Base-by-base conservation (phyloP, 2,888 invertebrate genomes). In the Lasioglossum lativentre region DNA sequence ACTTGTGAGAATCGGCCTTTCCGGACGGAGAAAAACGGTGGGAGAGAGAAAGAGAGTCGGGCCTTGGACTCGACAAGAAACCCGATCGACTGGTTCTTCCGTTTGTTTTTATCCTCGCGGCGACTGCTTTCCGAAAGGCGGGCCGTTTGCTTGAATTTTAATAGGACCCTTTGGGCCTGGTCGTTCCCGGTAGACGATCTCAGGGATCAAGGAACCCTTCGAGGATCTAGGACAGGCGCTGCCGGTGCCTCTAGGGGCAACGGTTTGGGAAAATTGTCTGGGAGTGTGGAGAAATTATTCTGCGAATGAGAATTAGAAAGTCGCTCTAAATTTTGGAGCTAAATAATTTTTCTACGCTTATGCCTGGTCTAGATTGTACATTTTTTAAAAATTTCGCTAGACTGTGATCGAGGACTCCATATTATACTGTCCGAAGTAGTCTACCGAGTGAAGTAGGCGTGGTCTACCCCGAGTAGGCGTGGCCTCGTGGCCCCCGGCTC, bases 81-180 rank as follows among this genome's bases (percentile, higher is more conserved):
- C 86, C 81, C 87, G 91, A 88, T 78, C 66, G 80, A 90, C 91
- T 86, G 89, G 91, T 91, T 90, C 86, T 88, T 91, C 83, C 84
- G 82, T 80, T 75, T 84, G 78, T 86, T 83, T 90, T 91, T 91
- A 77, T 83, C 80, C 78, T 68, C 45, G 78, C 75, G 76, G 79
- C 78, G 45, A 80, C 83, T 74, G 74, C 59, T 72, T 84, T 82
- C 52, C 79, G 59, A 77, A 52, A 75, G 82, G 56, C 75, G 59
- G 80, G 76, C 30, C 63, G 78, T 85, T 89, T 78, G 82, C 45
- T 85, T 83, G 90, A 90, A 88, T 89, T 85, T 90, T 85, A 88
- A 89, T 86, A 80, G 89, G 79, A 70, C 40, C 82, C 77, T 80
- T 79, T 78, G 75, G 75, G 47, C 68, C 74, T 42, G 38, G 38